Evolutionary conservation across 2,797 vertebrate species (phyloP).

Genomic region (Sciurus carolinensis): DNA sequence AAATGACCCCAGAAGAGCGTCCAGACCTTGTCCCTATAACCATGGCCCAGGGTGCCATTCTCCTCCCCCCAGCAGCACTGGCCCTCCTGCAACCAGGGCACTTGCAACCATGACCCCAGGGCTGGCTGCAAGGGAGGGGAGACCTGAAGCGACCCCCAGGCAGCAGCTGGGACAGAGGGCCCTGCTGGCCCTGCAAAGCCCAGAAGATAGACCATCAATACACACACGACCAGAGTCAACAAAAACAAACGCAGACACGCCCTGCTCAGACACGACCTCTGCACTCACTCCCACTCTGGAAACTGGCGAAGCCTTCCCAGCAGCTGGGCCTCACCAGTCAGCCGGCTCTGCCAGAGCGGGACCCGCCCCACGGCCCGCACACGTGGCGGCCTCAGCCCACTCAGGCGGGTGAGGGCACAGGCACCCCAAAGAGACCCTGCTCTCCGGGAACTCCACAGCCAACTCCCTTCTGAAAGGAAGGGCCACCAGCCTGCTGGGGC

Average conservation of each 20-base stretch:
- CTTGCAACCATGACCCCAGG: not conserved
- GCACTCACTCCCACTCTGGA: conserved; percentile 48
- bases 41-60: accelerated
- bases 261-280: conserved; percentile 52
- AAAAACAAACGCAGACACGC: conserved; percentile 75
- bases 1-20: not conserved
- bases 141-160: not conserved
- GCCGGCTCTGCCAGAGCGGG: not conserved
- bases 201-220: conserved; percentile 50
- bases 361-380: not conserved
- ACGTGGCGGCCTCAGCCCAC: not conserved
- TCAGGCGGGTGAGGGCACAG: accelerated
- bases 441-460: not conserved
- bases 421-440: not conserved
- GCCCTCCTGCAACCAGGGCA: not conserved
- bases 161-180: not conserved
- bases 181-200: not conserved
- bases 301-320: conserved; percentile 33
- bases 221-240: conserved; percentile 47
- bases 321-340: not conserved
- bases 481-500: not conserved
- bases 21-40: accelerated
- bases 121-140: not conserved
- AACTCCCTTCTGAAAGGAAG: not conserved
- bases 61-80: not conserved